Evolutionary conservation across 1,140 invertebrate species (phyloP).

Genomic region (Palaemon carinicauda): DNA sequence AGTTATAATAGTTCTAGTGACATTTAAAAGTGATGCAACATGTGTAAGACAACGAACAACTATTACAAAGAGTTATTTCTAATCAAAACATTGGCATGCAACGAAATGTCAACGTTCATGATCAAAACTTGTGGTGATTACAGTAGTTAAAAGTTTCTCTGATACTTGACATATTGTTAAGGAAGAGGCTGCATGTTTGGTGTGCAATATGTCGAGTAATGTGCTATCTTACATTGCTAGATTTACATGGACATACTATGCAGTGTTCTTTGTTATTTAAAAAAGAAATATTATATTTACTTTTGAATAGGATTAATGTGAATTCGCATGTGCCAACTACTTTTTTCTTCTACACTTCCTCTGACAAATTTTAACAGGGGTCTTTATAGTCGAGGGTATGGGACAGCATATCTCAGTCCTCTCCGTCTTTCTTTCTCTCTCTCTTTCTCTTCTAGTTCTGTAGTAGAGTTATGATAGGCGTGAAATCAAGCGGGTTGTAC

Average conservation of each 20-base stretch:
- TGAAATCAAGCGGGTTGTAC: constrained; percentile 42
- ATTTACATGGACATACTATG: constrained; percentile 55
- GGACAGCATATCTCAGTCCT: constrained; percentile 1
- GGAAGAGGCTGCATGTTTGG: constrained; percentile 45
- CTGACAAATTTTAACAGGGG: constrained; percentile 18
- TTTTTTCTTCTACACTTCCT: constrained; percentile 27
- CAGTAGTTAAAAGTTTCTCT: constrained; percentile 17
- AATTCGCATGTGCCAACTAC: constrained; percentile 56
- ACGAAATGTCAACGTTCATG: constrained; percentile 31
- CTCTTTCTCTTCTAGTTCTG: constrained; percentile 11
- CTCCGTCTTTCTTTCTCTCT: background rate
- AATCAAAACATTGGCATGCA: constrained; percentile 47
- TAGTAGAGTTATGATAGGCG: constrained; percentile 45
- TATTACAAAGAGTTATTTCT: background rate
- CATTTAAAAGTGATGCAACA: constrained; percentile 10
- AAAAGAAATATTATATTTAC: constrained; percentile 52
- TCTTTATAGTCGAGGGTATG: constrained; percentile 26
- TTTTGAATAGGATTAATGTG: constrained; percentile 56
- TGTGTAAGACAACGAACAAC: constrained; percentile 37
- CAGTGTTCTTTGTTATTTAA: constrained; percentile 57
- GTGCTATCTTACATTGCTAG: constrained; percentile 49
- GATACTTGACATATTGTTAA: constrained; percentile 52
- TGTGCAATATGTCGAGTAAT: constrained; percentile 55
- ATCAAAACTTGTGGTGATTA: constrained; percentile 37
- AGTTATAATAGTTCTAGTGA: background rate